A percentile compares a stretch with the other conserved stretches of the same genome.
These are phyloP conservation scores for Leucoma salicis DNA, from an alignment of 2,888 invertebrate genomes.

Conservation along the genomic window DNA sequence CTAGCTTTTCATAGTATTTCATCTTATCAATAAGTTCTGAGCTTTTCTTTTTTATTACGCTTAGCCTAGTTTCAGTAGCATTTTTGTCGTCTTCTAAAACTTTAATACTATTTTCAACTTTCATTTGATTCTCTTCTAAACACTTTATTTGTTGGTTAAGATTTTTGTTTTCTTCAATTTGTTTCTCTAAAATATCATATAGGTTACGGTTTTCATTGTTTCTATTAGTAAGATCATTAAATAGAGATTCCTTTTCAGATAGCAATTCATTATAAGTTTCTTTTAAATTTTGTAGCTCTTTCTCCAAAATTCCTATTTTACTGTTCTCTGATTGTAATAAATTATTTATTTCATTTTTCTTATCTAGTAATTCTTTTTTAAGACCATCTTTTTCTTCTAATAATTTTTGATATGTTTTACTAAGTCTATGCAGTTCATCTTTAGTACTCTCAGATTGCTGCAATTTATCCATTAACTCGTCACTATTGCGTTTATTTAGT, in stretches of 20 bases:
- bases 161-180: conserved; percentile 50
- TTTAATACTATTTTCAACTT: conserved; percentile 35
- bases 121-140: conserved; percentile 37
- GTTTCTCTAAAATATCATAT: conserved; percentile 42
- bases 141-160: conserved; percentile 40
- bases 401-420: conserved; percentile 35
- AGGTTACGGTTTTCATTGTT: conserved; percentile 45
- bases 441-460: conserved; percentile 40
- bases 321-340: conserved; percentile 25
- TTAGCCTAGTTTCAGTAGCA: conserved; percentile 38
- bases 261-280: conserved; percentile 33
- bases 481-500: conserved; percentile 47
- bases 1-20: conserved; percentile 44
- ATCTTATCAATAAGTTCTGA: conserved; percentile 45
- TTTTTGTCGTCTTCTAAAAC: conserved; percentile 47
- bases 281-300: conserved; percentile 37
- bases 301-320: conserved; percentile 33
- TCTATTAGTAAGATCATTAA: conserved; percentile 43
- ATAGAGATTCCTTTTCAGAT: conserved; percentile 41
- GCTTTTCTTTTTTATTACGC: conserved; percentile 48
- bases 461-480: conserved; percentile 39
- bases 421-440: conserved; percentile 40
- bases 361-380: conserved; percentile 39
- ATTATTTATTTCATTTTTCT: conserved; percentile 36
- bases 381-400: conserved; percentile 42